phyloP scores from a whole-genome alignment of 1,140 invertebrate species.

The Achroia grisella region DNA sequence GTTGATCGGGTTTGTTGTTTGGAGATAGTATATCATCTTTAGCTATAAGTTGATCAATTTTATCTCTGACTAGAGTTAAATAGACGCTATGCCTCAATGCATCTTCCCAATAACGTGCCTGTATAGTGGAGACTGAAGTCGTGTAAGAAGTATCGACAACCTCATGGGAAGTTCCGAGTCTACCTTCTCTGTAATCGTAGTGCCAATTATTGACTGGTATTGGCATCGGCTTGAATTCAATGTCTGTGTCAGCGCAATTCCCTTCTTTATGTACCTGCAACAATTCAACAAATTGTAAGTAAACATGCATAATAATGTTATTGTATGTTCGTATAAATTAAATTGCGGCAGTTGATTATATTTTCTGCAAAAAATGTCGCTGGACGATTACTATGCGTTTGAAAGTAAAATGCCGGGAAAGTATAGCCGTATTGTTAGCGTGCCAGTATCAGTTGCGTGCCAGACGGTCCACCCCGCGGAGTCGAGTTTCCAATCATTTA shows the following conservation, averaged over 20 bases:
- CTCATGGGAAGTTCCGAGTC: constrained; percentile 63
- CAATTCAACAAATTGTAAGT: constrained; percentile 11
- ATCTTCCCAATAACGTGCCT: constrained; percentile 73
- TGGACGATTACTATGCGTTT: constrained; percentile 45
- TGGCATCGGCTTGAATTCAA: constrained; percentile 57
- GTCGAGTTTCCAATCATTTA: constrained; percentile 43
- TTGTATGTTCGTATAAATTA: constrained; percentile 3
- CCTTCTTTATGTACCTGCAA: constrained; percentile 42
- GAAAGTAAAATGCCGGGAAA: constrained; percentile 70
- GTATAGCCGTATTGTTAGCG: constrained; percentile 36
- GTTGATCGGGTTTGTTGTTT: constrained; percentile 28
- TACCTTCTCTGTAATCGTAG: constrained; percentile 33
- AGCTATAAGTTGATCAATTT: constrained; percentile 62
- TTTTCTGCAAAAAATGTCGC: constrained; percentile 20
- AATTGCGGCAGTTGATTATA: too few relatives aligned
- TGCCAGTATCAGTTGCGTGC: constrained; percentile 32
- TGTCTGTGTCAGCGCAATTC: constrained; percentile 21
- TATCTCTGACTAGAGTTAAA: constrained; percentile 71
- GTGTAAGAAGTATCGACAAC: constrained; percentile 29
- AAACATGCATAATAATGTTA: constrained; percentile 7
- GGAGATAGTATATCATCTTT: constrained; percentile 48
- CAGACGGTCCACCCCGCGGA: constrained; percentile 27
- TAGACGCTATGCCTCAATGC: constrained; percentile 76
- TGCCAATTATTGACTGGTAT: constrained; percentile 61
- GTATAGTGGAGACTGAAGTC: constrained; percentile 25